Evolutionary conservation across 2,113 vertebrate species (phyloP).

Genomic region (Brachyhypopomus gauderio): DNA sequence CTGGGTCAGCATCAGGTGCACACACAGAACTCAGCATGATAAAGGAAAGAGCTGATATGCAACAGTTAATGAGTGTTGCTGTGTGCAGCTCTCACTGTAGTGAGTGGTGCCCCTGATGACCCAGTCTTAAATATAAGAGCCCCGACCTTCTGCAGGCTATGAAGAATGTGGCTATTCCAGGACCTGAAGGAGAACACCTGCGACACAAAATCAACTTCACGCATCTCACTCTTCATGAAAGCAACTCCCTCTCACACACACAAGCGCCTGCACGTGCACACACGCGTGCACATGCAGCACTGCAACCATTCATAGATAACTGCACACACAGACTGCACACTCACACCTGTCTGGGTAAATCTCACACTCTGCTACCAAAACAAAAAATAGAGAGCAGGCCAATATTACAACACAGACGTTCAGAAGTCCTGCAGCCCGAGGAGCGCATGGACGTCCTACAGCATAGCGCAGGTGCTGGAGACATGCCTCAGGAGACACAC

Average conservation of each 20-base stretch:
- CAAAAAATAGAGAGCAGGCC: constrained; percentile 35
- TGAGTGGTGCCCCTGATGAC: constrained; percentile 27
- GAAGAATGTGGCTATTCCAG: constrained; percentile 60
- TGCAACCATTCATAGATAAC: constrained; percentile 17
- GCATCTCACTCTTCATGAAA: background rate
- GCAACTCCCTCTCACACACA: background rate
- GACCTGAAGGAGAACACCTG: constrained; percentile 33
- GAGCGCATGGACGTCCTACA: background rate
- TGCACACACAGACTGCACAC: constrained; percentile 18
- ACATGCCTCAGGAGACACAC: too few species aligned
- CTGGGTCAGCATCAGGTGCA: too few species aligned
- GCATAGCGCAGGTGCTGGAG: too few species aligned
- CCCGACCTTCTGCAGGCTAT: constrained; percentile 44
- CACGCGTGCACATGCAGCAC: background rate
- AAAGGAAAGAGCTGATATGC: too few species aligned
- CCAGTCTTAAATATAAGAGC: constrained; percentile 68
- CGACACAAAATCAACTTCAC: background rate
- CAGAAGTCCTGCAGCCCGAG: constrained; percentile 7
- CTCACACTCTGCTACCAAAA: constrained; percentile 28
- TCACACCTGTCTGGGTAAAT: constrained; percentile 31
- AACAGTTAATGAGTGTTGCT: background rate
- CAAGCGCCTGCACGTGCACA: constrained; percentile 27
- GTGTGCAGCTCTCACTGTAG: constrained; percentile 46
- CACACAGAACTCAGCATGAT: too few species aligned
- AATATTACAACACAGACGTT: background rate